Evolutionary conservation across 23 tunicate genomes (phyloP), one percentile per base, ranked within the genome.

Genomic region (Pegea sp.): DNA sequence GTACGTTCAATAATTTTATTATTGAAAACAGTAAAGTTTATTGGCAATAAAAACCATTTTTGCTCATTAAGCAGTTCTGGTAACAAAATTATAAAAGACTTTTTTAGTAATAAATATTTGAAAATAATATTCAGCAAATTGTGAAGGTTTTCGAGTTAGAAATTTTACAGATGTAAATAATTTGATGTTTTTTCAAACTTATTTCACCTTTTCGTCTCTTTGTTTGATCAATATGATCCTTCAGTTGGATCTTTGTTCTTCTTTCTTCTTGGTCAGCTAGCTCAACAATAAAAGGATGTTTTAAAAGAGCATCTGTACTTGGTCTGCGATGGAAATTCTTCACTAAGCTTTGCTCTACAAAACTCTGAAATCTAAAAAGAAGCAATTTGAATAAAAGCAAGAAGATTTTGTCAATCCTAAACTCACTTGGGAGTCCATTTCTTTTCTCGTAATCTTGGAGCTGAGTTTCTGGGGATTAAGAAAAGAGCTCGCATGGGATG

Each of bases 401-500:
- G 48, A n/a, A n/a, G n/a, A 29, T 44, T 16, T 11, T 0, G 27
- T 29, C 24, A 59, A 13, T 22, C 26, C 11, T 5, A 22, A 23
- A 69, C 65, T 29, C 34, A 84, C 95, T 71, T 62, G 18, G 57
- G 19, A 5, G 76, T 72, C 81, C 99, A 84, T 57, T 67, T 59
- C 53, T 81, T 81, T 3, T 70, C 81, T 30, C 72, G 33, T 18
- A 91, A 43, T 22, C 81, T 52, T 16, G 99, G 99, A n/a, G 99
- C 88, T 4, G 86, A 34, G 61, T 91, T 91, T 48, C 99, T 69
- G 31, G 99, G 99, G 38, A 91, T 91, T 19, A 91, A 78, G 60
- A 91, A 91, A 26, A 91, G 74, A 11, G 99, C 99, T 63, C 99
- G 34, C 99, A 91, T 91, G 33, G 99, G 99, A 63, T 91, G 99